A percentile compares a stretch with the other conserved stretches of the same genome.
phyloP scores from a whole-genome alignment of 2,797 vertebrate genomes.

The Delichon dasypus region DNA sequence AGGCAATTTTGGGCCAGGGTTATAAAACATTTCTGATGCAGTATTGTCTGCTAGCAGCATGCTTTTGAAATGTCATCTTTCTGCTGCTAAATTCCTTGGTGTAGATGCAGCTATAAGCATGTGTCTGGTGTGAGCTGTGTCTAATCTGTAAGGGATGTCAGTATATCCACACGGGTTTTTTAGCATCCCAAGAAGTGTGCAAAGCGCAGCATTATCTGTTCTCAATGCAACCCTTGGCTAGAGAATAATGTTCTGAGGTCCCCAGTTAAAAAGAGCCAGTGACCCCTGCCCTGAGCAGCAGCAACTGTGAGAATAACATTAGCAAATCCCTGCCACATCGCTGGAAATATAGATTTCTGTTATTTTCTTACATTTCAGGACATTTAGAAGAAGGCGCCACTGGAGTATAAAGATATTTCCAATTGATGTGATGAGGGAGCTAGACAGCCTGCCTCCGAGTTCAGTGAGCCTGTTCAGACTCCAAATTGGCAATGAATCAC shows the following conservation, averaged over 20 bases:
- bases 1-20: background rate
- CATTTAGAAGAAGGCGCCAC: slow-evolving; percentile 1
- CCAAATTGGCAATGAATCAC: slow-evolving; percentile 47
- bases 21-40: background rate
- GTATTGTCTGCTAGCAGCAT: background rate
- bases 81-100: background rate
- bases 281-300: slow-evolving; percentile 4
- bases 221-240: background rate
- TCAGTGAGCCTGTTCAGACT: slow-evolving; percentile 55
- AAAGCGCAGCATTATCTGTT: background rate
- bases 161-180: background rate
- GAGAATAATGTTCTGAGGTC: background rate
- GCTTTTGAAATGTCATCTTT: slow-evolving; percentile 20
- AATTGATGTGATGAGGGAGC: slow-evolving; percentile 48
- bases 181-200: background rate
- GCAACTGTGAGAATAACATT: background rate
- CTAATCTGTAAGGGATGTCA: slow-evolving; percentile 18
- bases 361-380: slow-evolving; percentile 46
- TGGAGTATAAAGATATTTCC: slow-evolving; percentile 43
- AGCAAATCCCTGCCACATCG: slow-evolving; percentile 1
- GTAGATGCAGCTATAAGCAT: background rate
- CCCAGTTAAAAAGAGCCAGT: background rate
- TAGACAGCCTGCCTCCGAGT: slow-evolving; percentile 50
- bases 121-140: background rate
- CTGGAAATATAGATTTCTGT: slow-evolving; percentile 14